Evolutionary conservation across 2,113 vertebrate species (phyloP), one percentile per base, ranked within the genome.

Genomic region (Upupa epops): DNA sequence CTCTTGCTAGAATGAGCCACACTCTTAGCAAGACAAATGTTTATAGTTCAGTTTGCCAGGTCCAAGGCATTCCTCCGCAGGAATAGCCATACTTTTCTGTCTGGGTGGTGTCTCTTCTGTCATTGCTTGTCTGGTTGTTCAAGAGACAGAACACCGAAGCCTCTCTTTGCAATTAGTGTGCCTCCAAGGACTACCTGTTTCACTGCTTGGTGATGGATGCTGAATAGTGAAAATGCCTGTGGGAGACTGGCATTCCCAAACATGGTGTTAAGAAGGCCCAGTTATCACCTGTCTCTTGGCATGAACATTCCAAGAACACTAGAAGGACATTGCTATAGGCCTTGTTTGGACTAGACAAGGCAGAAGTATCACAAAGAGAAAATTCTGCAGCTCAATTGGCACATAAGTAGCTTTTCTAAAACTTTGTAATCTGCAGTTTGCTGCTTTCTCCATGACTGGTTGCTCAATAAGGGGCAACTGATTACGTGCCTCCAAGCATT

Each of bases 371-470:
- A 22, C 28, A 46, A 54, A 3, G 11, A 60, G 54, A 79, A 87
- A 88, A 76, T 79, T 64, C 18, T 56, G 1, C 4, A 25, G 51
- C 49, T 90, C 80, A 71, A 37, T 86, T 86, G 69, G 31, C 60
- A 37, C 31, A 51, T 21, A 37, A 74, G 34, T 59, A 75, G 58
- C 34, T 92, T 78, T 68, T 79, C 26, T 75, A 64, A 87, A 91
- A 91, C 61, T 92, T 84, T 21, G 3, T 60, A 25, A 71, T 68
- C 22, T 90, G 46, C 51, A 81, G 0, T 81, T 91, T 89, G 58
- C 70, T 84, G 78, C 52, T 81, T 21, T 31, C 61, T 84, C 0
- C 0, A 25, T 86, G 52, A 32, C 71, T 66, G 22, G 13, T 86
- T 74, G 61, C 71, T 79, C 21, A 46, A 46, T 46, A 77, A 77